A percentile compares a stretch with the other conserved stretches of the same genome.
Conservation (phyloP, 2,113 vertebrate species). For the Azemiops feae region DNA sequence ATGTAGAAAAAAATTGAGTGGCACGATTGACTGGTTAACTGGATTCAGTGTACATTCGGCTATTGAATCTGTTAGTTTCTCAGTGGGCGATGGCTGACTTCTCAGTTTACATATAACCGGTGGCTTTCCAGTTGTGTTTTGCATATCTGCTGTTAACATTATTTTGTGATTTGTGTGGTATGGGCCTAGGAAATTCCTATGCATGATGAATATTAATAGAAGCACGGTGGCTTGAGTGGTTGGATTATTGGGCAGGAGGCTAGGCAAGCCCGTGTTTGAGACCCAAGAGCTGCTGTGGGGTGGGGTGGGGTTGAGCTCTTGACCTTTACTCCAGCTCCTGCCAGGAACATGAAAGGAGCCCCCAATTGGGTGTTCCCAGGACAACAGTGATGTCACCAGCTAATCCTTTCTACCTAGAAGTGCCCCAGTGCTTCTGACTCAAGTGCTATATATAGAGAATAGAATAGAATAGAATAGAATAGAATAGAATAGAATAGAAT, state of each 20-base stretch:
- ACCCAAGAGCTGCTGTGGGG: neutral
- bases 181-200: neutral
- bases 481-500: no score
- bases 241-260: neutral
- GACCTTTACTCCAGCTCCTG: neutral
- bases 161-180: neutral
- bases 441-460: no score
- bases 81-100: neutral
- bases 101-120: neutral
- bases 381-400: neutral
- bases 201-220: neutral
- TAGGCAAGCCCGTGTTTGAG: neutral
- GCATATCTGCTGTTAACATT: neutral
- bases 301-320: neutral
- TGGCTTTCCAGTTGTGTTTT: neutral
- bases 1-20: neutral
- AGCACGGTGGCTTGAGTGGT: neutral
- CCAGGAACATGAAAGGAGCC: neutral
- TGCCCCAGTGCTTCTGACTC: neutral
- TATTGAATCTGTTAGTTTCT: neutral
- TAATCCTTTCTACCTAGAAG: neutral
- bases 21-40: neutral
- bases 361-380: neutral
- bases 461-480: no score
- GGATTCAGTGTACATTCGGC: neutral